Evolutionary conservation across 2,888 invertebrate genomes (phyloP).

Genomic region (Cheilosia urbana): DNA sequence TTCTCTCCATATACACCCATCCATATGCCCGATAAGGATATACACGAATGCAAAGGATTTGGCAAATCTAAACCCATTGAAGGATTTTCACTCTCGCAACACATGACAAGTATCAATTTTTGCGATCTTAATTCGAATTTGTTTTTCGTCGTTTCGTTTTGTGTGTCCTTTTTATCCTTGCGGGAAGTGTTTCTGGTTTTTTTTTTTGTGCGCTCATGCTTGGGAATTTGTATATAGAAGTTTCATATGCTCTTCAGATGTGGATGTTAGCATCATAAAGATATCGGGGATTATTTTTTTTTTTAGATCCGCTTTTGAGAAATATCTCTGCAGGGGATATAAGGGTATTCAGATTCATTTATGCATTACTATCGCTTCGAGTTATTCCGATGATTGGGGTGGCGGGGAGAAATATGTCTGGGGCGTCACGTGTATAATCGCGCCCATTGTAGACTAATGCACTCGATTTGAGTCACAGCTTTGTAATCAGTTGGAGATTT

Average conservation of each 20-base stretch:
- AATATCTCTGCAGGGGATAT: constrained; percentile 32
- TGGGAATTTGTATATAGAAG: constrained; percentile 27
- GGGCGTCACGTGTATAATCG: constrained; percentile 6
- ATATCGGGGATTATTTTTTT: constrained; percentile 67
- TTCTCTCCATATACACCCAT: not conserved
- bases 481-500: not conserved
- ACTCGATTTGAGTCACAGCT: constrained; percentile 3
- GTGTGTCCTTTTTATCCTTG: constrained; percentile 53
- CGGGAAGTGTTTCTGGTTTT: constrained; percentile 8
- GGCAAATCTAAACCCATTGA: constrained; percentile 59
- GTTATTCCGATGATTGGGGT: constrained; percentile 3
- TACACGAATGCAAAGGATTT: constrained; percentile 16
- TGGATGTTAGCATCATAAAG: constrained; percentile 64
- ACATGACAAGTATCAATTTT: constrained; percentile 71
- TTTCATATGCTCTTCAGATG: constrained; percentile 49
- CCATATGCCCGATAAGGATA: not conserved
- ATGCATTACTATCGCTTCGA: constrained; percentile 62
- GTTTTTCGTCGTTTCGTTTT: constrained; percentile 51
- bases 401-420: not conserved
- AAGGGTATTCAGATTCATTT: constrained; percentile 69
- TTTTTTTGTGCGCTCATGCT: constrained; percentile 19
- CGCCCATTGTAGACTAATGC: constrained; percentile 28
- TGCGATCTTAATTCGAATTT: constrained; percentile 72
- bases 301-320: constrained; percentile 49
- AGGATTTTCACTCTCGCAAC: constrained; percentile 64